Evolutionary conservation across 2,797 vertebrate species (phyloP).

Genomic region (Sebastolobus altivelis): DNA sequence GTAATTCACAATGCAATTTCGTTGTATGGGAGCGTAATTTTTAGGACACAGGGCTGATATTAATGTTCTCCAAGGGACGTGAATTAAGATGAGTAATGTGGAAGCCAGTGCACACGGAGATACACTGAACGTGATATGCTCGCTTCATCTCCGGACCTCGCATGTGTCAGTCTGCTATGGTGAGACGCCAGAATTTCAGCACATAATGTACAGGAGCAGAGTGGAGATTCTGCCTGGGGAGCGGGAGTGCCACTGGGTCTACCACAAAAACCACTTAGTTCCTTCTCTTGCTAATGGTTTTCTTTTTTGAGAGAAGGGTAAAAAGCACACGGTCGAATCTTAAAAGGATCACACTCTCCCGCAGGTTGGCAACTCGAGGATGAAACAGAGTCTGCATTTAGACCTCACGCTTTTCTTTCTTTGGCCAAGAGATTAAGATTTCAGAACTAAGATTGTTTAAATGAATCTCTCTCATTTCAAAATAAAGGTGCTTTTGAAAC

Average conservation of each 20-base stretch:
- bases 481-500: constrained; percentile 22
- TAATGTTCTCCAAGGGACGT: no score
- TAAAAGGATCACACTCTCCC: constrained; percentile 70
- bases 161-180: constrained; percentile 49
- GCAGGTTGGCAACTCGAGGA: constrained; percentile 38
- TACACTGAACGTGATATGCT: constrained; percentile 21
- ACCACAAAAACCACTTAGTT: constrained; percentile 87
- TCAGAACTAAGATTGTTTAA: constrained; percentile 9
- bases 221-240: constrained; percentile 68
- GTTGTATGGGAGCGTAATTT: no score
- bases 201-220: constrained; percentile 73
- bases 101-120: neutral
- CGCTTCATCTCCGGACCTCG: constrained; percentile 33
- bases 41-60: no score
- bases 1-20: no score
- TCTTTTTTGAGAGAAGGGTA: constrained; percentile 74
- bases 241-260: constrained; percentile 73
- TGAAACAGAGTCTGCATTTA: constrained; percentile 52
- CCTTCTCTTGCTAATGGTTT: constrained; percentile 82
- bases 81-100: no score
- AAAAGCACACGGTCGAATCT: constrained; percentile 67
- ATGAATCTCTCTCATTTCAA: constrained; percentile 8
- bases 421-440: constrained; percentile 33
- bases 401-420: constrained; percentile 40
- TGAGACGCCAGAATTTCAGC: constrained; percentile 66